Conservation (phyloP, 2,797 vertebrate species). For the Limnodromus scolopaceus region DNA sequence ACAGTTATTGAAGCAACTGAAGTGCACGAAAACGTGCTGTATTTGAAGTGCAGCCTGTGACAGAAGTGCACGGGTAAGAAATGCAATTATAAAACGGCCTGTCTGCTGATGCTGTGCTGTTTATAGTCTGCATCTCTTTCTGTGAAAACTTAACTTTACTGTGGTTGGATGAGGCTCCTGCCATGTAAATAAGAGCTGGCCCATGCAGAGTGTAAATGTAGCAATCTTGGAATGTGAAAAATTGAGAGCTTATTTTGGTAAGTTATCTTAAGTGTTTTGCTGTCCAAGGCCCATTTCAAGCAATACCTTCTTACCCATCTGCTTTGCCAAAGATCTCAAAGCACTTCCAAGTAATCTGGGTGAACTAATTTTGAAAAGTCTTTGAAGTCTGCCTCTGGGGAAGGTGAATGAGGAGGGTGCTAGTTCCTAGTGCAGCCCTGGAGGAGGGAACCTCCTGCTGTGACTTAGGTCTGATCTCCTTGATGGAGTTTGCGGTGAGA, state of each 20-base stretch:
- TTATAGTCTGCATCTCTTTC: neutral
- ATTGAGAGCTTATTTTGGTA: neutral
- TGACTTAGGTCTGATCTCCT: neutral
- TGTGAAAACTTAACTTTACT: neutral
- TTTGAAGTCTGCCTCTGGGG: neutral
- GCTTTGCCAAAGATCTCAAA: neutral
- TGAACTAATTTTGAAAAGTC: neutral
- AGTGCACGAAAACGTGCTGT: neutral
- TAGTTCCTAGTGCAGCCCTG: neutral
- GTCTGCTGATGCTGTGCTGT: neutral
- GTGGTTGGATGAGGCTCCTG: neutral
- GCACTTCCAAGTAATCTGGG: neutral
- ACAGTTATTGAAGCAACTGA: neutral
- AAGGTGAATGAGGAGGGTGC: neutral
- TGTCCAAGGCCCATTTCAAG: neutral
- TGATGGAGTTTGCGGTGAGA: neutral
- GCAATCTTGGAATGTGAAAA: neutral
- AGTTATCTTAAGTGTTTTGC: neutral
- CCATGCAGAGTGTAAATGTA: neutral
- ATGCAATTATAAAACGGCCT: neutral
- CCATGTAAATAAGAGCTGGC: neutral
- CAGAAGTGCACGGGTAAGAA: neutral
- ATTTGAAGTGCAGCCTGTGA: neutral
- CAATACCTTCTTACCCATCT: neutral
- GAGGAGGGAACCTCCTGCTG: neutral